A percentile compares a stretch with the other conserved stretches of the same genome.
These are phyloP conservation scores for Sus scrofa DNA, from an alignment of 2,113 vertebrate genomes.

Conservation along the genomic window DNA sequence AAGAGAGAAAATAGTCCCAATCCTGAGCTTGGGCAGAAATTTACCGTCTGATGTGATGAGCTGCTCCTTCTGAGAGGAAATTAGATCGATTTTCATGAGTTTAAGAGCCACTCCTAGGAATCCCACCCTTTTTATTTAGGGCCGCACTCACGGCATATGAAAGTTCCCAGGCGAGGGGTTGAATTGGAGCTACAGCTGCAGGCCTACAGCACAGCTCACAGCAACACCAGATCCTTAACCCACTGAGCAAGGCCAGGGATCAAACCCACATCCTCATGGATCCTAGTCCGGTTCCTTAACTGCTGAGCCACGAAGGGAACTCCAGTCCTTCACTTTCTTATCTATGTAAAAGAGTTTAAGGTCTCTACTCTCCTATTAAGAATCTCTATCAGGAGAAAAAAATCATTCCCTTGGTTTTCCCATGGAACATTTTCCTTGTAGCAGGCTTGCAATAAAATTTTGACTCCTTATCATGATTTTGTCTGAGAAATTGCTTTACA, in stretches of 20 bases:
- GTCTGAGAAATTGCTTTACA: slow-evolving; percentile 10
- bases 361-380: neutral
- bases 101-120: neutral
- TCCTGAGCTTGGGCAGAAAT: neutral
- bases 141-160: too few species aligned
- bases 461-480: neutral
- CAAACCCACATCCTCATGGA: too few species aligned
- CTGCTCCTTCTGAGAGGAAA: neutral
- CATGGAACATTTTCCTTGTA: neutral
- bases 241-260: too few species aligned
- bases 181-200: too few species aligned
- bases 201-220: too few species aligned
- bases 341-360: neutral
- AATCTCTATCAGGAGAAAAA: neutral
- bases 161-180: too few species aligned
- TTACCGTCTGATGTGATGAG: neutral
- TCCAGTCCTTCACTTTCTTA: neutral
- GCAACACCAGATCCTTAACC: too few species aligned
- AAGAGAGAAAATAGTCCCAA: neutral
- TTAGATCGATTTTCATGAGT: neutral
- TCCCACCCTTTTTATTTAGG: neutral
- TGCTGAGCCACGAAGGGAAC: neutral
- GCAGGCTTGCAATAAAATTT: neutral
- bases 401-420: neutral
- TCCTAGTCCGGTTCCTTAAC: too few species aligned